Percentiles rank a stretch among this genome's conserved stretches.
These are phyloP conservation scores for Probaryconus sp. DNA, from an alignment of 1,140 invertebrate species.

Conservation along the genomic window DNA sequence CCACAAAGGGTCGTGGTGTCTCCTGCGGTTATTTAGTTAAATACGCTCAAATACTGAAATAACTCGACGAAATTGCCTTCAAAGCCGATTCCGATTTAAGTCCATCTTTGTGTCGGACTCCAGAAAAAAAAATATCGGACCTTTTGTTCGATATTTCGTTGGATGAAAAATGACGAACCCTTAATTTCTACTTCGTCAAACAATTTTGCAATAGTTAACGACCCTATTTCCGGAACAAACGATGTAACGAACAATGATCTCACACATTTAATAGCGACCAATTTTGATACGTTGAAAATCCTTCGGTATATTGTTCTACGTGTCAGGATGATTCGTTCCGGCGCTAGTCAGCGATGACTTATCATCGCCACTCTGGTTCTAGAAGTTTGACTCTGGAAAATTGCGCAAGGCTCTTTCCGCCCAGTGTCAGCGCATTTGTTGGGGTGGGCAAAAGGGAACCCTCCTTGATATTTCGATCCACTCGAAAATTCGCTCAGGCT, in stretches of 20 bases:
- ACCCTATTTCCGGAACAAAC: not conserved
- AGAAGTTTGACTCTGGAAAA: slow-evolving; percentile 68
- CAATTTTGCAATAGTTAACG: too few species aligned
- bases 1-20: slow-evolving; percentile 53
- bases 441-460: slow-evolving; percentile 65
- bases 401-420: slow-evolving; percentile 60
- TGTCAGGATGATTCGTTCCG: slow-evolving; percentile 61
- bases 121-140: too few species aligned
- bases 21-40: slow-evolving; percentile 67
- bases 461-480: slow-evolving; percentile 66
- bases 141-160: too few species aligned
- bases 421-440: slow-evolving; percentile 64
- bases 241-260: slow-evolving; percentile 25
- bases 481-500: slow-evolving; percentile 77
- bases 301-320: slow-evolving; percentile 40
- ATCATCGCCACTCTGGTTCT: slow-evolving; percentile 62
- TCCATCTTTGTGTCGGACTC: slow-evolving; percentile 4
- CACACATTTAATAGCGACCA: slow-evolving; percentile 16
- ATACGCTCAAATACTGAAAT: slow-evolving; percentile 61
- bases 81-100: slow-evolving; percentile 51
- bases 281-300: not conserved
- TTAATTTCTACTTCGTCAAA: too few species aligned
- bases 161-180: too few species aligned
- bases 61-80: slow-evolving; percentile 53
- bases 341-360: slow-evolving; percentile 67